These are phyloP conservation scores for Drosophila aldrichi DNA, from an alignment of 2,888 invertebrate genomes.

Conservation along the genomic window DNA sequence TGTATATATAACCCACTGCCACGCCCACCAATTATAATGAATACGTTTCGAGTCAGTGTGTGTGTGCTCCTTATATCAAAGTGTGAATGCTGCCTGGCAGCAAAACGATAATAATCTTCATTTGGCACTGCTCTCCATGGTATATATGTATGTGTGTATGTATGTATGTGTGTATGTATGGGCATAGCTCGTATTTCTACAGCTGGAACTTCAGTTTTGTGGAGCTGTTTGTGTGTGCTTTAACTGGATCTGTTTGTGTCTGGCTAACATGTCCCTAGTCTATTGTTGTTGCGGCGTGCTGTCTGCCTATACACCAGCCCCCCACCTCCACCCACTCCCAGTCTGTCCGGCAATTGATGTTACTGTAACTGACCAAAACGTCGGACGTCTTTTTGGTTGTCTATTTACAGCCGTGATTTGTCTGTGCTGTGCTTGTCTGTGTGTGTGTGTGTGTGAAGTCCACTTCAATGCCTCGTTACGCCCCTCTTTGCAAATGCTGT, in stretches of 20 bases:
- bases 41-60: slow-evolving; percentile 26
- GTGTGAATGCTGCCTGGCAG: slow-evolving; percentile 62
- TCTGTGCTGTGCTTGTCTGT: slow-evolving; percentile 24
- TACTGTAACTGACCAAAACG: slow-evolving; percentile 64
- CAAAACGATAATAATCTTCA: slow-evolving; percentile 76
- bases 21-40: slow-evolving; percentile 68
- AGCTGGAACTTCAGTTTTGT: slow-evolving; percentile 18
- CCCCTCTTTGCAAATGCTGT: slow-evolving; percentile 30
- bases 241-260: slow-evolving; percentile 60
- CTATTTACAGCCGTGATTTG: slow-evolving; percentile 78
- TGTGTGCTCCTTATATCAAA: slow-evolving; percentile 39
- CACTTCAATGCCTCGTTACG: background rate
- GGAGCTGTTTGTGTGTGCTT: slow-evolving; percentile 41
- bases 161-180: too few relatives aligned
- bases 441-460: slow-evolving; percentile 10
- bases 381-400: slow-evolving; percentile 73
- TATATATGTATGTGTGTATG: too few relatives aligned
- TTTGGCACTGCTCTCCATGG: slow-evolving; percentile 41
- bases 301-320: slow-evolving; percentile 1
- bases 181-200: slow-evolving; percentile 8
- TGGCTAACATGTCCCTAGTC: slow-evolving; percentile 73
- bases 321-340: background rate
- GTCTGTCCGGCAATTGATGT: slow-evolving; percentile 71
- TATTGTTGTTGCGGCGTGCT: slow-evolving; percentile 60
- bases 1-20: slow-evolving; percentile 5